phyloP scores from a whole-genome alignment of 2,797 vertebrate genomes.

The Megalops cyprinoides region DNA sequence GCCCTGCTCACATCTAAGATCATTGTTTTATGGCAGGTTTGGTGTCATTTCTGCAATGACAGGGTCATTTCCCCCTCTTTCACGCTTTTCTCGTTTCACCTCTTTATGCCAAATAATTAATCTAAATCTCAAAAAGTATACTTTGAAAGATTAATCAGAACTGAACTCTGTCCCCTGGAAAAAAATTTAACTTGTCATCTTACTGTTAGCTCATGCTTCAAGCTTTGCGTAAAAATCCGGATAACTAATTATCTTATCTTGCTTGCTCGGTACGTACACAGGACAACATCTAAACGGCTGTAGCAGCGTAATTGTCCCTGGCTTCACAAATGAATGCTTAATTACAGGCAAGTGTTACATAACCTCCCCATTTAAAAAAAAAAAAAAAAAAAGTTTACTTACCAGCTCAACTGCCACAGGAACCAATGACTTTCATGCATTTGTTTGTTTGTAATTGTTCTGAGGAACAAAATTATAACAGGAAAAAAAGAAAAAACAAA shows the following conservation, averaged over 20 bases:
- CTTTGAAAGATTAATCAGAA: background rate
- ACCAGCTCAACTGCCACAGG: background rate
- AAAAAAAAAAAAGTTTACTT: too few relatives aligned
- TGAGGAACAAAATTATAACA: background rate
- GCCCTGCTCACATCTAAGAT: too few relatives aligned
- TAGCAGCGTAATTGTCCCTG: background rate
- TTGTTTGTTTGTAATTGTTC: background rate
- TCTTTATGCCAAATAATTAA: background rate
- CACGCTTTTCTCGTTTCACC: too few relatives aligned
- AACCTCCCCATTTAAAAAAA: too few relatives aligned
- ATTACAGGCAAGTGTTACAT: background rate
- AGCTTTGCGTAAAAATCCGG: too few relatives aligned
- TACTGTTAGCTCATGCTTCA: too few relatives aligned
- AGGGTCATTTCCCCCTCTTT: too few relatives aligned
- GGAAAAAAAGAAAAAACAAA: background rate
- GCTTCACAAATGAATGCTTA: background rate
- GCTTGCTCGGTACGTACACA: background rate
- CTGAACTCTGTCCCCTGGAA: background rate
- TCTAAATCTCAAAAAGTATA: background rate
- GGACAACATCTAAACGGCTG: background rate
- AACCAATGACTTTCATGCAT: background rate
- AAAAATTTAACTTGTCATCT: too few relatives aligned
- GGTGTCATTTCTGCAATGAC: too few relatives aligned
- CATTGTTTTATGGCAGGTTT: too few relatives aligned
- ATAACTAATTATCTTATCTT: constrained; percentile 3